phyloP scores from a whole-genome alignment of 2,797 vertebrate species.

The Columba guinea region DNA sequence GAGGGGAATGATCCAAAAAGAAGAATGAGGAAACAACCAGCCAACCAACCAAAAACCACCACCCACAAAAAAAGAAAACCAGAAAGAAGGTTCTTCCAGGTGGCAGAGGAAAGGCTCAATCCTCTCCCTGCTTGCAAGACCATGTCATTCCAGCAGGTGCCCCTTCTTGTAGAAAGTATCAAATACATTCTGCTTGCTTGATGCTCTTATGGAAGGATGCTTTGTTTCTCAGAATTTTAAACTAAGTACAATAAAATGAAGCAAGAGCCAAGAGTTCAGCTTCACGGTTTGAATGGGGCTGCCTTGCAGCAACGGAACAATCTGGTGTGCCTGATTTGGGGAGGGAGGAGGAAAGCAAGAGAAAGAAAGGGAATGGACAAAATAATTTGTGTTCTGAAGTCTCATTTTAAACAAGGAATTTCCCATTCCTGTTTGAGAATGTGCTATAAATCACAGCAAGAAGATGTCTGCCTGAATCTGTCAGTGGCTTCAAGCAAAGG shows the following conservation, averaged over 20 bases:
- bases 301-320: neutral
- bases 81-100: neutral
- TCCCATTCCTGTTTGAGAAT: neutral
- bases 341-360: neutral
- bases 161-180: neutral
- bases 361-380: neutral
- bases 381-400: neutral
- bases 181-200: neutral
- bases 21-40: neutral
- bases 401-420: neutral
- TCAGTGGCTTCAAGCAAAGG: neutral
- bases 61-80: neutral
- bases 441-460: neutral
- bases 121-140: rapidly evolving
- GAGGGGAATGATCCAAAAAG: neutral
- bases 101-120: neutral
- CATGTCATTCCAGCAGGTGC: neutral
- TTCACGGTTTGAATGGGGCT: neutral
- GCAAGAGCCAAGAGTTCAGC: neutral
- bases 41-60: too few relatives aligned
- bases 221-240: neutral
- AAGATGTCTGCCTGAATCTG: neutral
- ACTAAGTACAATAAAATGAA: neutral
- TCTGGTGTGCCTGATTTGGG: neutral
- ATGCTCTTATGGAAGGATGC: neutral